These are phyloP conservation scores for Galaxias olidus DNA, from an alignment of 2,797 vertebrate genomes.

Conservation along the genomic window DNA sequence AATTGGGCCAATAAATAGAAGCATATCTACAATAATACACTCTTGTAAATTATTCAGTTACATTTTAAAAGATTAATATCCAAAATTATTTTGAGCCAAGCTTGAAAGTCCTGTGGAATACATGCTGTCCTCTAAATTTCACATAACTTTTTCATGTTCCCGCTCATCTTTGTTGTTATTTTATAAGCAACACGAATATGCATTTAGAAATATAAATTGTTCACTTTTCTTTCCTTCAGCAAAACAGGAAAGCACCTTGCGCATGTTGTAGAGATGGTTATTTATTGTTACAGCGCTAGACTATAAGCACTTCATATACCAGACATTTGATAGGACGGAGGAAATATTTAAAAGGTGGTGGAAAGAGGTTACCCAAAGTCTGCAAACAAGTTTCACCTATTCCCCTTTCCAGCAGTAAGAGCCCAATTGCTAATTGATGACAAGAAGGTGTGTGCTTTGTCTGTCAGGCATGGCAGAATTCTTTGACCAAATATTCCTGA, in stretches of 20 bases:
- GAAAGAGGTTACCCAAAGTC: too few relatives aligned
- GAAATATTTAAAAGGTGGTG: too few relatives aligned
- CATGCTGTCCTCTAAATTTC: too few relatives aligned
- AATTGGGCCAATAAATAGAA: too few relatives aligned
- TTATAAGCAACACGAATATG: too few relatives aligned
- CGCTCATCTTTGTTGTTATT: too few relatives aligned
- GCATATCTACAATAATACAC: too few relatives aligned
- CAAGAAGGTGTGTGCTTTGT: conserved; percentile 17
- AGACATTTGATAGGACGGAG: not conserved
- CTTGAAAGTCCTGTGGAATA: conserved; percentile 6
- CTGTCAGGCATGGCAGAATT: conserved; percentile 13
- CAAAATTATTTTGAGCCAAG: not conserved
- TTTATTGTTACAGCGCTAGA: not conserved
- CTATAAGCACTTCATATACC: not conserved
- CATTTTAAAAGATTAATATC: too few relatives aligned
- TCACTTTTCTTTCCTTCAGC: not conserved
- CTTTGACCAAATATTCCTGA: too few relatives aligned
- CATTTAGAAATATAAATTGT: not conserved
- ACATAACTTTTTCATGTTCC: too few relatives aligned
- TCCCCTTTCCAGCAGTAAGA: conserved; percentile 14
- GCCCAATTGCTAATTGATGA: conserved; percentile 23
- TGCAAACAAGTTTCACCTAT: conserved; percentile 10
- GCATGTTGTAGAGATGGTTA: not conserved
- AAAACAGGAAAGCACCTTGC: not conserved
- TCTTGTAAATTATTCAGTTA: too few relatives aligned